Evolutionary conservation across 2,888 invertebrate genomes (phyloP), one percentile per base, ranked within the genome.

Genomic region (Leucania comma): DNA sequence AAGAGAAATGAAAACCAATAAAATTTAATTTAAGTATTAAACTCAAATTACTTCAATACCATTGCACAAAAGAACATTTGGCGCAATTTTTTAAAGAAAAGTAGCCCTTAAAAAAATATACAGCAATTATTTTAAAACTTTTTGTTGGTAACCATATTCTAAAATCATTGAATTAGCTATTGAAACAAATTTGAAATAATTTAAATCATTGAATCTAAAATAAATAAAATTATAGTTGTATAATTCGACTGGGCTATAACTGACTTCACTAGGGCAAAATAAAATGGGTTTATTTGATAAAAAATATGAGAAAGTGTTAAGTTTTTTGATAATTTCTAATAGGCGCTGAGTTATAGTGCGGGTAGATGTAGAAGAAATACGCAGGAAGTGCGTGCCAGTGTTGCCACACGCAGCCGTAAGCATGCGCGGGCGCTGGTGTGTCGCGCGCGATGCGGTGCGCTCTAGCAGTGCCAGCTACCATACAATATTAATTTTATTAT

Each of bases 271-370:
- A 80, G 88, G 91, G 86, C 83, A 85, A 78, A 88, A 87, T 81
- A 87, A 91, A 92, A 81, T 86, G 91, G 78, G 72, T 77, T 81
- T 89, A 90, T 91, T 90, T 81, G 84, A 77, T 68, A 56, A 83
- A 91, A 92, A 87, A 82, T 92, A 87, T 89, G 80, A 64, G 77
- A 93, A 93, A 92, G 86, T 89, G 92, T 93, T 68, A 84, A 86
- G 85, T 90, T 95, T 95, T 95, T 95, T 93, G 80, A 77, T 87
- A 87, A 94, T 90, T 83, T 81, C 92, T 76, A 83, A 93, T 95
- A 95, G 95, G 95, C 95, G 95, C 95, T 94, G 92, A 94, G 93
- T 90, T 89, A 82, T 88, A 89, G 91, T 90, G 91, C 86, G 91
- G 92, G 91, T 90, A 91, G 89, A 85, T 87, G 85, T 76, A 70